These are phyloP conservation scores for Homalodisca vitripennis DNA, from an alignment of 1,140 invertebrate species.

Conservation along the genomic window DNA sequence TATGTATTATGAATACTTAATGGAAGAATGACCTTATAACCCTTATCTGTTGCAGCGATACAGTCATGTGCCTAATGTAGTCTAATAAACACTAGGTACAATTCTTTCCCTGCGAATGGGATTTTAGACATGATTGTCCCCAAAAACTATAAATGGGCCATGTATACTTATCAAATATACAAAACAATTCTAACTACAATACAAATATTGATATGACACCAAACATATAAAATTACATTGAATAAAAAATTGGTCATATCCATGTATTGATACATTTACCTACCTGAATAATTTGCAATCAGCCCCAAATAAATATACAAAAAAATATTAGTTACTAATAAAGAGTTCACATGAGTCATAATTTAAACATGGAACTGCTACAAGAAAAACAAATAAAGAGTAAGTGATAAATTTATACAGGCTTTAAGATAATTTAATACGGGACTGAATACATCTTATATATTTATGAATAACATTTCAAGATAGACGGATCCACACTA, in stretches of 20 bases:
- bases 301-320: not conserved
- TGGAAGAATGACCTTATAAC: not conserved
- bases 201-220: slow-evolving; percentile 24
- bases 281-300: not conserved
- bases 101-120: not conserved
- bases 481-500: too few relatives aligned
- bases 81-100: not conserved
- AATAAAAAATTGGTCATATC: slow-evolving; percentile 17
- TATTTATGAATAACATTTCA: too few relatives aligned
- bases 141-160: not conserved
- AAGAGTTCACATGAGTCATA: not conserved
- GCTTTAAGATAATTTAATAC: too few relatives aligned
- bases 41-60: not conserved
- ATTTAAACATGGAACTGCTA: not conserved
- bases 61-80: not conserved
- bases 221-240: not conserved
- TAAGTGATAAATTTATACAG: not conserved
- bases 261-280: not conserved
- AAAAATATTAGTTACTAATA: not conserved
- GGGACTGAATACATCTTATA: too few relatives aligned
- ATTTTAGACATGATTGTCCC: slow-evolving; percentile 23
- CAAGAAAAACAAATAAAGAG: not conserved
- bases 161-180: slow-evolving; percentile 7
- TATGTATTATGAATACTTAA: not conserved
- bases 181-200: not conserved